These are phyloP conservation scores for Listrodromus nycthemerus DNA, from an alignment of 2,888 invertebrate species.

Conservation along the genomic window DNA sequence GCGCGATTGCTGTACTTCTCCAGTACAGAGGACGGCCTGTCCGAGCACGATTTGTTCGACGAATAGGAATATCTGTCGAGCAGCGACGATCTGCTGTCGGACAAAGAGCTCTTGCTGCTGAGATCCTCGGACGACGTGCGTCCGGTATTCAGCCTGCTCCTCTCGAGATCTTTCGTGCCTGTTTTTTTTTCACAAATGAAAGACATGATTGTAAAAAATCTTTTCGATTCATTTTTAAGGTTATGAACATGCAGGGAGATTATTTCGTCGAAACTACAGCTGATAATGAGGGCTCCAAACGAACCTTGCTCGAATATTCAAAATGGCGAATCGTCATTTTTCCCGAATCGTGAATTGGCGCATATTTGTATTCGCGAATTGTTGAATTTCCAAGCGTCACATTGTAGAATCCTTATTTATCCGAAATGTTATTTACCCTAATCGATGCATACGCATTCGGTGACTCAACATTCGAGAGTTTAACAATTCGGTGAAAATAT, in stretches of 20 bases:
- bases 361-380: too few species aligned
- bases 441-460: too few species aligned
- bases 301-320: too few species aligned
- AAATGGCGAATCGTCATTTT: background rate
- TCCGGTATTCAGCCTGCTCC: slow-evolving; percentile 75
- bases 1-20: slow-evolving; percentile 78
- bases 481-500: too few species aligned
- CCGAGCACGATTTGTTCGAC: slow-evolving; percentile 74
- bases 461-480: too few species aligned
- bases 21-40: slow-evolving; percentile 79
- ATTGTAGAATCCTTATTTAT: too few species aligned
- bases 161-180: slow-evolving; percentile 79
- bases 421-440: too few species aligned
- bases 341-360: too few species aligned
- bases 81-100: slow-evolving; percentile 77
- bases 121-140: slow-evolving; percentile 72
- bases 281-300: too few species aligned
- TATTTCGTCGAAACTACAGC: too few species aligned
- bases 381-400: too few species aligned
- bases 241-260: background rate
- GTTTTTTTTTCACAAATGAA: slow-evolving; percentile 17
- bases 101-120: slow-evolving; percentile 77
- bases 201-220: slow-evolving; percentile 29
- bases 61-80: slow-evolving; percentile 79
- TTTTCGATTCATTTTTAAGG: background rate